These are phyloP conservation scores for Coptodon rendalli DNA, from an alignment of 2,113 vertebrate species.

Conservation along the genomic window DNA sequence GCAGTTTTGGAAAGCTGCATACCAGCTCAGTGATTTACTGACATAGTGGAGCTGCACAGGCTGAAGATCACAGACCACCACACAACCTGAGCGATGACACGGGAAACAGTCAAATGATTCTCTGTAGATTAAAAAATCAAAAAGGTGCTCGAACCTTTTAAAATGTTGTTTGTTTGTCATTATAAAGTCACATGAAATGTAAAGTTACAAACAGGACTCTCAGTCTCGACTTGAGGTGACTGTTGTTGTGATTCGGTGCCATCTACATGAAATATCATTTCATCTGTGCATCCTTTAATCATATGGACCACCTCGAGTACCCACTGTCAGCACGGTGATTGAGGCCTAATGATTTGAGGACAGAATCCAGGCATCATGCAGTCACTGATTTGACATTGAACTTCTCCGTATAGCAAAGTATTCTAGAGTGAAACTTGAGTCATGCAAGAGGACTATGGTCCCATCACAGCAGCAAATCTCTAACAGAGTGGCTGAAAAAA, in stretches of 20 bases:
- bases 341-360: background rate
- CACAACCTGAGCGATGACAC: accelerated
- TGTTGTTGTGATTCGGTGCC: background rate
- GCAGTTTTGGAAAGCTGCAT: background rate
- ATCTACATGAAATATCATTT: background rate
- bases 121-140: background rate
- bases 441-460: background rate
- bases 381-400: background rate
- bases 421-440: background rate
- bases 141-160: background rate
- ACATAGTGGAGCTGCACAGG: background rate
- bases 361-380: background rate
- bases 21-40: accelerated
- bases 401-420: background rate
- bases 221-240: background rate
- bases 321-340: background rate
- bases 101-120: background rate
- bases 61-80: background rate
- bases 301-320: background rate
- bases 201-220: background rate
- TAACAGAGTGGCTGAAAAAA: background rate
- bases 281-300: background rate
- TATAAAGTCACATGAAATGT: background rate
- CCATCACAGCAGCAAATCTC: background rate
- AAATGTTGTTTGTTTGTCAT: background rate